Evolutionary conservation across 1,140 invertebrate genomes (phyloP), one percentile per base, ranked within the genome.

Genomic region (Ericerus pela): DNA sequence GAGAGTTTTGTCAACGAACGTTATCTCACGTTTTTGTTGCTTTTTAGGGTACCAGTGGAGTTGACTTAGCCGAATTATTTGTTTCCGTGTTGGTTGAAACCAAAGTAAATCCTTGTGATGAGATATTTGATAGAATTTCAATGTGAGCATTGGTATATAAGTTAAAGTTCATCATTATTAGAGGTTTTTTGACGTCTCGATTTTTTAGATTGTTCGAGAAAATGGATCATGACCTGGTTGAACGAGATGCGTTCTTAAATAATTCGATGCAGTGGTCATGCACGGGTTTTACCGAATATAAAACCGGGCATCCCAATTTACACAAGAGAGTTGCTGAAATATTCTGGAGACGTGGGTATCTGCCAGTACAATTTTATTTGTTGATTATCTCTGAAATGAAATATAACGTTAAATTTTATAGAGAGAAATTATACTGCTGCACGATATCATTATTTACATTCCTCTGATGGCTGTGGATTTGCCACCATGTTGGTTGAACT

Each of bases 401-500:
- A 6, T 57, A 18, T 57, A 54, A 53, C 51, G 22, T 16, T 61
- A 58, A 54, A 51, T 64, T 62, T 63, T 61, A 59, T 63, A 82
- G 90, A 96, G 70, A 88, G 89, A 64, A 93, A 92, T 71, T 92
- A 87, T 68, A 70, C 76, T 53, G 71, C 82, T 63, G 85, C 91
- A 20, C 77, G 88, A 59, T 86, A 88, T 70, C 92, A 96, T 72
- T 96, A 89, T 67, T 74, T 96, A 55, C 79, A 88, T 66, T 90
- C 86, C 52, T 76, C 76, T 67, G 89, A 95, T 78, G 90, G 90
- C 36, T 73, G 78, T 51, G 78, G 81, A 5, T 93, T 87, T 76
- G 92, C 88, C n/a, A 73, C 75, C n/a, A 86, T 96, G 79, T 72
- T 97, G 53, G 81, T 96, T 59, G 88, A 96, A 69, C 78, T 91